A percentile compares a stretch with the other conserved stretches of the same genome.
phyloP scores from a whole-genome alignment of 2,113 vertebrate genomes.

The Picathartes gymnocephalus region DNA sequence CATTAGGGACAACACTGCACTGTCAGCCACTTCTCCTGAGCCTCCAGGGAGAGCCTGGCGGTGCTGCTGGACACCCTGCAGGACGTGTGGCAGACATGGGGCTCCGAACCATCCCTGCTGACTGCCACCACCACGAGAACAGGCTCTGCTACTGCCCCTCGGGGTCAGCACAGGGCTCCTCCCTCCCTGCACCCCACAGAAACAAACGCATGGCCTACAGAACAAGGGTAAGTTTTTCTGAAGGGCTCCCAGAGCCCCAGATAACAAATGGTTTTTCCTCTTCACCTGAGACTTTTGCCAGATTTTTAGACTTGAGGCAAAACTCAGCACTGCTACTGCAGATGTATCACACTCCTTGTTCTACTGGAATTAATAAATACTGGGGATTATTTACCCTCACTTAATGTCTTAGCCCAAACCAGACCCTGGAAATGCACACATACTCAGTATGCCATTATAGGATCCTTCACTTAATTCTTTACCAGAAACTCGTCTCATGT shows the following conservation, averaged over 20 bases:
- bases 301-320: neutral
- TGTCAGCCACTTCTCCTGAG: neutral
- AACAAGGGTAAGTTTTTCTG: neutral
- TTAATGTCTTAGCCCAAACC: neutral
- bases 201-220: neutral
- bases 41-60: neutral
- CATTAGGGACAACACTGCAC: neutral
- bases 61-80: neutral
- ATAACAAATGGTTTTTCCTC: neutral
- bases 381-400: neutral
- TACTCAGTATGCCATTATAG: neutral
- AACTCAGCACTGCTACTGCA: neutral
- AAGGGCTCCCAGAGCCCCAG: neutral
- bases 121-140: neutral
- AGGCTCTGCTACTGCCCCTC: neutral
- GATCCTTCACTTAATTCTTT: neutral
- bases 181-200: neutral
- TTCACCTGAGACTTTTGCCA: neutral
- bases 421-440: neutral
- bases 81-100: rapidly evolving
- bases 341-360: neutral
- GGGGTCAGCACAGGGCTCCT: neutral
- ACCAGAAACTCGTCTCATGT: neutral
- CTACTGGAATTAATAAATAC: neutral
- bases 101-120: neutral